These are phyloP conservation scores for Xylocopa sonorina DNA, from an alignment of 1,140 invertebrate species.

Conservation along the genomic window DNA sequence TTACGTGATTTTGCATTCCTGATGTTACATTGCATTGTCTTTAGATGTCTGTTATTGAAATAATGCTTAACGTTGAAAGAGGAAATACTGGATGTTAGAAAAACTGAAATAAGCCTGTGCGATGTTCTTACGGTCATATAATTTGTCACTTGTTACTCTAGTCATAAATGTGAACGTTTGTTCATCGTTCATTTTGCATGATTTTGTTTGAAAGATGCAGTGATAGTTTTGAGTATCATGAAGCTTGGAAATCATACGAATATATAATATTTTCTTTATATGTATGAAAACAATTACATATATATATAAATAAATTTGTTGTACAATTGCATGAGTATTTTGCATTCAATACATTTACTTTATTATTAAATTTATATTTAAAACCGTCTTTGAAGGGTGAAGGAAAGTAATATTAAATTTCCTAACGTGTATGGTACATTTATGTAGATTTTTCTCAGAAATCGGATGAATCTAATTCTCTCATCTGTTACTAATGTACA, in stretches of 20 bases:
- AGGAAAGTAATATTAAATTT: too few species aligned
- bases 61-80: neutral
- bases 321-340: neutral
- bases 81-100: neutral
- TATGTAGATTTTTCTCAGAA: too few species aligned
- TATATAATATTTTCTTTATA: neutral
- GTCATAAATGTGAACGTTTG: neutral
- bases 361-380: too few species aligned
- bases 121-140: neutral
- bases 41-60: neutral
- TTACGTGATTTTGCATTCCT: neutral
- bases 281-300: neutral
- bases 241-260: neutral
- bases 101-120: neutral
- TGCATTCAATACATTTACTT: neutral
- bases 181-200: neutral
- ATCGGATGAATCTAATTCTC: too few species aligned
- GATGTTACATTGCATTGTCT: neutral
- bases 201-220: neutral
- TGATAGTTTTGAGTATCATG: neutral
- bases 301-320: constrained; percentile 14
- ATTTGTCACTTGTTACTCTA: neutral
- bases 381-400: too few species aligned
- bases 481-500: too few species aligned
- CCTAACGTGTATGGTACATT: too few species aligned